These are phyloP conservation scores for Anagyrus pseudococci DNA, from an alignment of 2,888 invertebrate species.

Conservation along the genomic window DNA sequence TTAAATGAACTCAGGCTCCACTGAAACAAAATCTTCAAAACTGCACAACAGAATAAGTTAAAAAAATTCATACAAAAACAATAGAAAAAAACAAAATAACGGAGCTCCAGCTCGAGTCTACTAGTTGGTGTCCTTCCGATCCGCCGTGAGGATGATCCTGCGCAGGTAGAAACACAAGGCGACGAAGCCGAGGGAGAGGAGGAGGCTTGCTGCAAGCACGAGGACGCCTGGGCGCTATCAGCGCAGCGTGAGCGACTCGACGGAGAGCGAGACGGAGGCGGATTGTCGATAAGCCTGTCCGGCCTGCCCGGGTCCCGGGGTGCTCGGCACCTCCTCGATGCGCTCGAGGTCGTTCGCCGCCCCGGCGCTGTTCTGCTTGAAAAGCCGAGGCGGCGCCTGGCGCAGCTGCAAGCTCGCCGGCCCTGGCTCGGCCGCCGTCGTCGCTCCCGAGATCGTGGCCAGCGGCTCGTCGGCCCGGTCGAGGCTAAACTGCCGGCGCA, in stretches of 20 bases:
- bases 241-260: conserved; percentile 57
- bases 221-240: background rate
- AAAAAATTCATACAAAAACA: no score
- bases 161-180: no score
- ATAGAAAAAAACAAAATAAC: no score
- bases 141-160: no score
- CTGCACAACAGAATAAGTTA: no score
- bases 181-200: no score
- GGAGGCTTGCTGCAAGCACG: no score
- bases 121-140: no score
- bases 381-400: conserved; percentile 58
- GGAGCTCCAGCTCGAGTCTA: no score
- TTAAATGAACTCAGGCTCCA: no score
- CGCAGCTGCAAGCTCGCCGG: background rate
- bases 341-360: conserved; percentile 73
- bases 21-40: no score
- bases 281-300: conserved; percentile 53
- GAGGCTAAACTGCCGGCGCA: conserved; percentile 74
- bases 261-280: conserved; percentile 59
- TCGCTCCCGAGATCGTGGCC: conserved; percentile 19
- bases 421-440: conserved; percentile 2
- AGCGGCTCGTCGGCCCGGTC: conserved; percentile 69
- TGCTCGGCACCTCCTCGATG: conserved; percentile 71
- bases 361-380: conserved; percentile 74
- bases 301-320: conserved; percentile 52